Percentiles rank a stretch among this genome's conserved stretches.
These are phyloP conservation scores for Diarsia rubi DNA, from an alignment of 2,888 invertebrate species.

Conservation along the genomic window DNA sequence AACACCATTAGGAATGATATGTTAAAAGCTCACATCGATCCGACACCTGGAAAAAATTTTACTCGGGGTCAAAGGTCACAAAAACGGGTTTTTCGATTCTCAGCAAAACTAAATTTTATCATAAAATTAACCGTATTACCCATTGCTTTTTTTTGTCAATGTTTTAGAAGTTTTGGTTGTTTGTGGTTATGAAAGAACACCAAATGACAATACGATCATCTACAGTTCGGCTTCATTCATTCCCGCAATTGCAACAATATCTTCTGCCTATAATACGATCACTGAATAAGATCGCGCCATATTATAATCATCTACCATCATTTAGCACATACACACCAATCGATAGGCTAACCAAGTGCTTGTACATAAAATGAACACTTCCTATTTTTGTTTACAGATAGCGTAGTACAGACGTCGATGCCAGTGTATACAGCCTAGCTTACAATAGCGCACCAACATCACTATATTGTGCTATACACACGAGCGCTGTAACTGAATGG, in stretches of 20 bases:
- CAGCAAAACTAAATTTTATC: too few species aligned
- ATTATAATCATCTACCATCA: background rate
- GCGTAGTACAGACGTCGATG: slow-evolving; percentile 79
- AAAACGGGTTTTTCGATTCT: too few species aligned
- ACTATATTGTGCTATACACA: slow-evolving; percentile 75
- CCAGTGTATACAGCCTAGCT: slow-evolving; percentile 85
- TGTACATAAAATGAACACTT: slow-evolving; percentile 15
- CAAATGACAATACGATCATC: background rate
- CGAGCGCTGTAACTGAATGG: slow-evolving; percentile 79
- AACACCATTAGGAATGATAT: too few species aligned
- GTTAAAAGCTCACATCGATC: too few species aligned
- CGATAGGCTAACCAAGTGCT: background rate
- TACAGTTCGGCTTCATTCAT: too few species aligned
- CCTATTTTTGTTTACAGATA: slow-evolving; percentile 75
- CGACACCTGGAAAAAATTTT: too few species aligned
- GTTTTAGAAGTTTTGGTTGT: background rate
- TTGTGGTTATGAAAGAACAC: background rate
- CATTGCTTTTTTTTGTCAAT: too few species aligned
- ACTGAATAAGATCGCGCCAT: background rate
- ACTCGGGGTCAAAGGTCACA: too few species aligned
- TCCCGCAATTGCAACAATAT: too few species aligned
- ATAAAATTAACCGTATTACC: too few species aligned
- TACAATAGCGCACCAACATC: slow-evolving; percentile 82
- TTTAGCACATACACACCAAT: background rate
- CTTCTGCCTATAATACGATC: too few species aligned